A percentile compares a stretch with the other conserved stretches of the same genome.
These are phyloP conservation scores for Alsophila aescularia DNA, from an alignment of 2,888 invertebrate genomes.

Conservation along the genomic window DNA sequence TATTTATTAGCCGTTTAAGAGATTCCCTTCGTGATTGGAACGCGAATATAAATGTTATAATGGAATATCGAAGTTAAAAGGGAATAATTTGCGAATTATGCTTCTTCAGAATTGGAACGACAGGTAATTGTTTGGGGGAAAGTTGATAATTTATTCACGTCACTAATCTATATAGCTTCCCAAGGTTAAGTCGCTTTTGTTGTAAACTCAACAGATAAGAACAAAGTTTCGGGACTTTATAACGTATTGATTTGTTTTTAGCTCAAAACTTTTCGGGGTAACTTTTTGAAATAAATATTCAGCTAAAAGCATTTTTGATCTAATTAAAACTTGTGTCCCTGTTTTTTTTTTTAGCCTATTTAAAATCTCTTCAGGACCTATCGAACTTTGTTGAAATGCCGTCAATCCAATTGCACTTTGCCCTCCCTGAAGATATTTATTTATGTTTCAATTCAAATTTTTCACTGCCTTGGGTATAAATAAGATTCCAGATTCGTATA, in stretches of 20 bases:
- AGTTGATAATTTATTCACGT: conserved; percentile 24
- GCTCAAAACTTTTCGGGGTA: not conserved
- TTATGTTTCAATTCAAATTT: not conserved
- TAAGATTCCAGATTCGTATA: not conserved
- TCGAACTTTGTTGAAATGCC: conserved; percentile 13
- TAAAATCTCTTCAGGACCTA: not conserved
- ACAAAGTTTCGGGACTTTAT: conserved; percentile 1
- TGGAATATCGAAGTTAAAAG: conserved; percentile 16
- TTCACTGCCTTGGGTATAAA: not conserved
- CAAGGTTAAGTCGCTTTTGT: conserved; percentile 5
- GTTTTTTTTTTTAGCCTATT: not conserved
- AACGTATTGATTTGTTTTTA: not conserved
- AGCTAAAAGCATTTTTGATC: not conserved
- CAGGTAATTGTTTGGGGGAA: conserved; percentile 21
- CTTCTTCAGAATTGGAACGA: conserved; percentile 8
- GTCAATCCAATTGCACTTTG: conserved; percentile 9
- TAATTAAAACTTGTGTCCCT: not conserved
- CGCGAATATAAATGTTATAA: conserved; percentile 19
- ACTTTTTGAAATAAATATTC: not conserved
- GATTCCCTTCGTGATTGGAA: conserved; percentile 32
- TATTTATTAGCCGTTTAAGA: conserved; percentile 40
- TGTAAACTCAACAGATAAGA: not conserved
- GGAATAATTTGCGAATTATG: conserved; percentile 15
- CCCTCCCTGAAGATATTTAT: not conserved
- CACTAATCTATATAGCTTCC: conserved; percentile 8